Conservation (phyloP, 1,140 invertebrate species). For the Euura saliciscinereae region DNA sequence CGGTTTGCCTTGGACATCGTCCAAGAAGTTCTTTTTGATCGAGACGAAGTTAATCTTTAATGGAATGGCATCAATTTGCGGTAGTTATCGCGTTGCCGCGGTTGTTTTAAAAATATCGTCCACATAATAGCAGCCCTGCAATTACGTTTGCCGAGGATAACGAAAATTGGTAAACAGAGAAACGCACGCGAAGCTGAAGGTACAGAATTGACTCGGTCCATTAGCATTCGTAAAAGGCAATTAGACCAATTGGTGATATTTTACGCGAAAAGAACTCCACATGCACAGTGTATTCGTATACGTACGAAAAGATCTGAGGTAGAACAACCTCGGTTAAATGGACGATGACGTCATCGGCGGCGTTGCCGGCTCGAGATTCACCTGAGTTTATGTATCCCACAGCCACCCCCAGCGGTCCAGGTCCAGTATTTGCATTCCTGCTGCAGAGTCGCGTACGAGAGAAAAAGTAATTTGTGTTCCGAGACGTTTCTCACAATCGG, state of each 20-base stretch:
- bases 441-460: no score
- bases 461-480: no score
- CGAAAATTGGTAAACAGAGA: background rate
- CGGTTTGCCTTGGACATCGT: no score
- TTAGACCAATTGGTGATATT: background rate
- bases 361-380: background rate
- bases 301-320: background rate
- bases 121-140: no score
- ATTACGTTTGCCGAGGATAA: background rate
- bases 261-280: background rate
- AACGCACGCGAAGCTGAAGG: background rate
- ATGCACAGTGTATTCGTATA: background rate
- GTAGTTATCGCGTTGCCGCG: no score
- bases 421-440: no score
- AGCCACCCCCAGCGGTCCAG: slow-evolving; percentile 4
- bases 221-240: slow-evolving; percentile 5
- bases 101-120: no score
- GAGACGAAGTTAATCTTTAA: no score
- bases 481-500: no score
- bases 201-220: background rate
- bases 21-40: no score
- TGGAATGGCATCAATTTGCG: no score
- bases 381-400: background rate
- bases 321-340: background rate
- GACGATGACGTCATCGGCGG: slow-evolving; percentile 1